Base-by-base conservation (phyloP, 2,113 vertebrate genomes). In the Plecturocebus donacophilus region DNA sequence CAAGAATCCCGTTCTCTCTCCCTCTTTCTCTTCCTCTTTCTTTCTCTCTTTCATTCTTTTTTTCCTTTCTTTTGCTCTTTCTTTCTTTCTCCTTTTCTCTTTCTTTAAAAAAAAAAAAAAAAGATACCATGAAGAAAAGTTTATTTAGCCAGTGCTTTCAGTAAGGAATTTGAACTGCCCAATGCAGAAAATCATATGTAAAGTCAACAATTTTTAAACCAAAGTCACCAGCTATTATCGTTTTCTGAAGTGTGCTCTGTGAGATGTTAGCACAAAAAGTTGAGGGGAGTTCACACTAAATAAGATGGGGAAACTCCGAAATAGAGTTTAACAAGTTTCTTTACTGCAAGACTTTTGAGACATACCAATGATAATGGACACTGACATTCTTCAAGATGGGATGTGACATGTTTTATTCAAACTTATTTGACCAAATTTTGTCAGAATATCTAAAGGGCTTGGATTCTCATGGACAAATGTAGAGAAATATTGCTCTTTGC, bases 191-290 rank as follows among this genome's bases (percentile, higher is more conserved):
- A 91, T 3, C 32, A 1, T 17, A n/a, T 23, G 54, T 45, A 6
- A 97, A 82, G 47, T 52, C 61, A 84, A 54, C n/a, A 54, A 58
- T 21, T 95, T 83, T 56, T 89, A 97, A 94, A 90, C 25, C 30
- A 56, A 96, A 81, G 54, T 56, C 73, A 92, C 52, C 38, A 92
- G 49, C 49, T 73, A n/a, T 56, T 81, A 93, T 7, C 54, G 13
- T 84, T 93, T 86, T 75, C 40, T 23, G 45, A 66, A 90, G 38
- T 35, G 5, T 81, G 20, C 75, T 87, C 81, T 86, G 7, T 81
- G 79, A 66, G 45, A 32, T 77, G 35, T 95, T 84, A 84, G 64
- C 92, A 76, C 9, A 45, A 61, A 70, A 81, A 56, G 45, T 64
- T 64, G 61, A 30, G 14, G 12, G 32, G 5, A 8, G 75, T 54